These are phyloP conservation scores for Leptinotarsa texana DNA, from an alignment of 1,140 invertebrate species.

Conservation along the genomic window DNA sequence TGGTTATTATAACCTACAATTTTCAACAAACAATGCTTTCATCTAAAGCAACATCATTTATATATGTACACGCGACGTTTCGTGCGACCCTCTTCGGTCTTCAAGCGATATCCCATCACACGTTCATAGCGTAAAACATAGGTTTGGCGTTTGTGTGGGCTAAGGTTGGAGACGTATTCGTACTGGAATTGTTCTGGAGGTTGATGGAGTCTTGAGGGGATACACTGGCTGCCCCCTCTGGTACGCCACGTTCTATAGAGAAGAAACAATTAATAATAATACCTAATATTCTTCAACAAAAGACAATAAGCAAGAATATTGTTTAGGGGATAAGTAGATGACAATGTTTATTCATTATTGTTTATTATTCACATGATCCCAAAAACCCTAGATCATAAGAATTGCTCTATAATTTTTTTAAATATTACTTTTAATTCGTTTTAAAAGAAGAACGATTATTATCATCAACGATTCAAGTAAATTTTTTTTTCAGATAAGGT, in stretches of 20 bases:
- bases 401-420: too few species aligned
- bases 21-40: conserved; percentile 35
- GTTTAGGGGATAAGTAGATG: too few species aligned
- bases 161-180: conserved; percentile 57
- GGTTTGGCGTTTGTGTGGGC: conserved; percentile 55
- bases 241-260: conserved; percentile 63
- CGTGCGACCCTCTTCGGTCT: not conserved
- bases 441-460: too few species aligned
- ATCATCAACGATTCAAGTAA: too few species aligned
- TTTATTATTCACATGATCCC: too few species aligned
- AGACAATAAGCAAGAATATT: too few species aligned
- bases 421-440: too few species aligned
- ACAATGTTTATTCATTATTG: too few species aligned
- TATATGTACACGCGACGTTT: not conserved
- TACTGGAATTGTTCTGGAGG: conserved; percentile 49
- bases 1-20: conserved; percentile 50
- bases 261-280: not conserved
- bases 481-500: too few species aligned
- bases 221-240: conserved; percentile 65
- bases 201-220: conserved; percentile 58
- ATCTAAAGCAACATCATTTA: conserved; percentile 32
- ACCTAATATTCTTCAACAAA: not conserved
- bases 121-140: conserved; percentile 65
- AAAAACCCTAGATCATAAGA: too few species aligned
- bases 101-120: conserved; percentile 54